phyloP scores from a whole-genome alignment of 2,797 vertebrate genomes.

The Rallus crepitans region DNA sequence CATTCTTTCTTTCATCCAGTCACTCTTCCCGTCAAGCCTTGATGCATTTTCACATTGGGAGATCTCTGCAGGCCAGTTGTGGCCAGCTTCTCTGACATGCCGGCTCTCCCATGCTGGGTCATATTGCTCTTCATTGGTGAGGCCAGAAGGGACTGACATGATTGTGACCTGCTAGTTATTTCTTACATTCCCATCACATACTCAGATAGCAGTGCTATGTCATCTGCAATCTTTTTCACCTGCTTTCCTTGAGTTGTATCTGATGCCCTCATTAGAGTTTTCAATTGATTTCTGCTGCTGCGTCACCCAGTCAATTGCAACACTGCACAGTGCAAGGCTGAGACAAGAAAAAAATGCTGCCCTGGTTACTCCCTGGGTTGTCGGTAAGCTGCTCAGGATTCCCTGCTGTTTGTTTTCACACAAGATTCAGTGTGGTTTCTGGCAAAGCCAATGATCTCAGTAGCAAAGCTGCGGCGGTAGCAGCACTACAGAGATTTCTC shows the following conservation, averaged over 20 bases:
- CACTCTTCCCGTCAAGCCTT: background rate
- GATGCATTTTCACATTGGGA: background rate
- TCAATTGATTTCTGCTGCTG: constrained; percentile 56
- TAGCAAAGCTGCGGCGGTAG: background rate
- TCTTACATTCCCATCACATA: background rate
- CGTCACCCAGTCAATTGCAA: constrained; percentile 25
- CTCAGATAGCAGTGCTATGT: background rate
- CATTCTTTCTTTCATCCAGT: background rate
- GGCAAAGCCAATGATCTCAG: constrained; percentile 7
- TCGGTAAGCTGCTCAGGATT: constrained; percentile 15
- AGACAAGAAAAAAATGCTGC: constrained; percentile 12
- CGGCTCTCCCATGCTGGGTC: background rate
- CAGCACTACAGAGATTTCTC: background rate
- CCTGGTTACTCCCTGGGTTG: background rate
- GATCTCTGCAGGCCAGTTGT: background rate
- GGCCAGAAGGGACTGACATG: background rate
- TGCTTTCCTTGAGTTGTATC: background rate
- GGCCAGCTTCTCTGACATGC: background rate
- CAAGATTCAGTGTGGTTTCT: background rate
- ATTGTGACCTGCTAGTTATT: background rate
- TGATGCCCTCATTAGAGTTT: constrained; percentile 24
- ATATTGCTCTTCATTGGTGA: background rate
- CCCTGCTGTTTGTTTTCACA: constrained; percentile 46
- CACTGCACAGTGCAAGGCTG: background rate
- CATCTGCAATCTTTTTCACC: background rate